Evolutionary conservation across 2,797 vertebrate genomes (phyloP), one percentile per base, ranked within the genome.

Genomic region (Siniperca obscura): DNA sequence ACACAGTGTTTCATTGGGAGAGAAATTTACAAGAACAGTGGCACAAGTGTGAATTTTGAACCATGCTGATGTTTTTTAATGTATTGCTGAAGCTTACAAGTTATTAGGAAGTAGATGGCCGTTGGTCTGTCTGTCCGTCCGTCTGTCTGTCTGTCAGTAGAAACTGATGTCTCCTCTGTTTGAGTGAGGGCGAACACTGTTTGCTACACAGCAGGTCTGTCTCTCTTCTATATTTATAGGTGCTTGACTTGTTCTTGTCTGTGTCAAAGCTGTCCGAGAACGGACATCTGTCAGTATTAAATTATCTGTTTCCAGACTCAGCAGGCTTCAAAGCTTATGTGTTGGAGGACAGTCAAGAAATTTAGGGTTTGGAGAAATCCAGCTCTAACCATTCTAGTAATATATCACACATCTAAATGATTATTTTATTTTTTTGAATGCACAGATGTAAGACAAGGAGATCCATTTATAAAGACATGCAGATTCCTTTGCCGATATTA

Each of bases 11-110:
- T 94, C 91, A 91, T 90, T 80, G 78, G 84, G 90, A 87, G 87
- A 89, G 86, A 90, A 87, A 90, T 87, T 91, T 93, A 92, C 91
- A 93, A 92, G 86, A 94, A 86, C 91, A 89, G 93, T 90, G 94
- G 93, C 94, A 95, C 95, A 95, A 95, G 92, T 91, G 91, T 91
- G 93, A 92, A 88, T 93, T 95, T 92, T 87, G 86, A 93, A 91
- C 90, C 90, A 91, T 91, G 86, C 88, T 92, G 79, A 90, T 81
- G 86, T 91, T 92, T 90, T 93, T 82, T 86, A 79, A 88, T 71
- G 81, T 92, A 81, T 84, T 83, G 81, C 87, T 91, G 82, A 89
- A 86, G 87, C 88, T 91, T 81, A 86, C 74, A 78, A 64, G 74
- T 87, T 83, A 77, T 86, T 91, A 86, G 89, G 73, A 88, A 81